Conservation (phyloP, 1,140 invertebrate species). For the Drosophila ironensis region DNA sequence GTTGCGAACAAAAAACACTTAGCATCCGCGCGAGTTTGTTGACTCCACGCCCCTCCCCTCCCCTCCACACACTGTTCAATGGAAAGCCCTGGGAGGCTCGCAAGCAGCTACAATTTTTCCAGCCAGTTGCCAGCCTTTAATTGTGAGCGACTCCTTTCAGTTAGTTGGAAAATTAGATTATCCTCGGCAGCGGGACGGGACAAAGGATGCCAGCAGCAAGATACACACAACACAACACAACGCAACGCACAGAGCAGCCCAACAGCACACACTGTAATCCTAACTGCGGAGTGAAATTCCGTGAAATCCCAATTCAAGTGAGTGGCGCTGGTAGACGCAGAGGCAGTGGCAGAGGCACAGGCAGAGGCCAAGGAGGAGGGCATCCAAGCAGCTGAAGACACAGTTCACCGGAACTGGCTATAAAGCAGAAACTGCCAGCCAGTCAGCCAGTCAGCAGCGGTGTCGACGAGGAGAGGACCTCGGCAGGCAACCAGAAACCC, state of each 20-base stretch:
- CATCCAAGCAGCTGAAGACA: slow-evolving; percentile 66
- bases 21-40: too few relatives aligned
- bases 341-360: background rate
- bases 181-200: slow-evolving; percentile 46
- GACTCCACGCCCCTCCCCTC: too few relatives aligned
- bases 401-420: slow-evolving; percentile 74
- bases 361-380: slow-evolving; percentile 2
- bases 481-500: slow-evolving; percentile 48
- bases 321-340: slow-evolving; percentile 47
- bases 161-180: slow-evolving; percentile 78
- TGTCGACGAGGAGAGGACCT: slow-evolving; percentile 22
- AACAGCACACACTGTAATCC: slow-evolving; percentile 61
- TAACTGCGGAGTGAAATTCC: slow-evolving; percentile 74
- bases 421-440: slow-evolving; percentile 67
- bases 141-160: slow-evolving; percentile 29
- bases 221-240: slow-evolving; percentile 20
- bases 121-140: slow-evolving; percentile 11
- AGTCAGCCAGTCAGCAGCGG: slow-evolving; percentile 12
- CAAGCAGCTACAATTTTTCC: slow-evolving; percentile 37
- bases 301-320: slow-evolving; percentile 78
- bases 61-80: slow-evolving; percentile 56
- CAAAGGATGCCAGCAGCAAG: slow-evolving; percentile 33
- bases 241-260: slow-evolving; percentile 4
- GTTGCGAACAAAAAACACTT: too few relatives aligned
- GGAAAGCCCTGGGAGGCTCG: slow-evolving; percentile 43